phyloP scores from a whole-genome alignment of 2,888 invertebrate species.

The Erpobdella octoculata region DNA sequence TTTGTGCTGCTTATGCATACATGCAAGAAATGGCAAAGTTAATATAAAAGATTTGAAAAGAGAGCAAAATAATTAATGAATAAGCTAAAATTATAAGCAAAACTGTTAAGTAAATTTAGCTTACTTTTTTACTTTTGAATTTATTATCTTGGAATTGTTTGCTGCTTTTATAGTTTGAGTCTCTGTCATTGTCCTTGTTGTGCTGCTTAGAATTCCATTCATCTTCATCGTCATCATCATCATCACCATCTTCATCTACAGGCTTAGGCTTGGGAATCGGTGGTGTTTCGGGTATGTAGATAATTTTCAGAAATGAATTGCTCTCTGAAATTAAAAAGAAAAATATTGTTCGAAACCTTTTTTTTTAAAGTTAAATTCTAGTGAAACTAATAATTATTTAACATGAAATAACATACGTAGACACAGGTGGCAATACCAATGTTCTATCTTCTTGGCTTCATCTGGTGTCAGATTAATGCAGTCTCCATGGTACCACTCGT shows the following conservation, averaged over 20 bases:
- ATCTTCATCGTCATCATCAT: constrained; percentile 20
- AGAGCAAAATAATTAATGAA: no score
- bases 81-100: not conserved
- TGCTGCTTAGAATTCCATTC: constrained; percentile 14
- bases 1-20: no score
- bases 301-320: not conserved
- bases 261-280: not conserved
- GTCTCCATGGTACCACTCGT: constrained; percentile 97
- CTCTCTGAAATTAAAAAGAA: not conserved
- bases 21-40: not conserved
- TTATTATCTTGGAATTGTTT: not conserved
- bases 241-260: not conserved
- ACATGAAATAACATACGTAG: constrained; percentile 42
- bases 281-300: not conserved
- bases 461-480: constrained; percentile 89
- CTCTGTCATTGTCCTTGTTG: constrained; percentile 7
- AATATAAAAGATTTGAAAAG: not conserved
- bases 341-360: not conserved
- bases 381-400: not conserved
- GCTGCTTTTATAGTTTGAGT: not conserved
- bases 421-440: constrained; percentile 71
- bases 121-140: not conserved
- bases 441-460: constrained; percentile 83
- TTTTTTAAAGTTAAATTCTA: not conserved
- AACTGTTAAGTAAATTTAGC: not conserved